Percentiles rank a stretch among this genome's conserved stretches.
Conservation (phyloP, 2,888 invertebrate species). For the Panopea generosa region DNA sequence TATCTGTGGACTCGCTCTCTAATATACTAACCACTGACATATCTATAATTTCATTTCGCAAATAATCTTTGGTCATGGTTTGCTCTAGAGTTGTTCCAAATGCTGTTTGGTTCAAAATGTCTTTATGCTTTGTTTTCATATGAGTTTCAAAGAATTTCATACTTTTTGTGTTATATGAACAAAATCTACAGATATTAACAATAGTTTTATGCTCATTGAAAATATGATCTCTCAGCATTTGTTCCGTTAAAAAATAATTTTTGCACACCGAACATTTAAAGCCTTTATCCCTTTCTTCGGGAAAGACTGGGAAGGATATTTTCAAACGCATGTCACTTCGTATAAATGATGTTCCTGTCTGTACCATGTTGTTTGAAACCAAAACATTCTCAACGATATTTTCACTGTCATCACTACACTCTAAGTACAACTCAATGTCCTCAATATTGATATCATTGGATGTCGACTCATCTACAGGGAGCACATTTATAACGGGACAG, state of each 20-base stretch:
- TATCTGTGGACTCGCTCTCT: too few relatives aligned
- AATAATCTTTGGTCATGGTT: background rate
- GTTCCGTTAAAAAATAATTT: constrained; percentile 5
- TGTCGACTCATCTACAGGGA: constrained; percentile 1
- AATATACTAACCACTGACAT: too few relatives aligned
- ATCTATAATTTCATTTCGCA: background rate
- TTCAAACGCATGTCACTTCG: constrained; percentile 22
- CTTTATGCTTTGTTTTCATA: constrained; percentile 20
- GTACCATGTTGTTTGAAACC: background rate
- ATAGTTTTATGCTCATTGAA: constrained; percentile 1
- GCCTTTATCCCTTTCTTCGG: constrained; percentile 18
- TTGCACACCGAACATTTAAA: constrained; percentile 31
- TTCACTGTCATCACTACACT: constrained; percentile 25
- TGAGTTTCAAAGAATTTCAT: constrained; percentile 28
- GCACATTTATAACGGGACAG: too few relatives aligned
- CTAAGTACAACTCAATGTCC: constrained; percentile 26
- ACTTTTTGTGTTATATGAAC: constrained; percentile 28
- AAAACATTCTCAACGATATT: background rate
- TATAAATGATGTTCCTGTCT: constrained; percentile 16
- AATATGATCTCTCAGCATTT: constrained; percentile 14
- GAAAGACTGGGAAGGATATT: constrained; percentile 23
- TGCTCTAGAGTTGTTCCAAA: constrained; percentile 6
- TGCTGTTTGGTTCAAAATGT: background rate
- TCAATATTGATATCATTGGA: constrained; percentile 16
- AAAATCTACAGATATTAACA: constrained; percentile 10